Conservation (phyloP, 2,797 vertebrate species). For the Ptychobarbus kaznakovi region DNA sequence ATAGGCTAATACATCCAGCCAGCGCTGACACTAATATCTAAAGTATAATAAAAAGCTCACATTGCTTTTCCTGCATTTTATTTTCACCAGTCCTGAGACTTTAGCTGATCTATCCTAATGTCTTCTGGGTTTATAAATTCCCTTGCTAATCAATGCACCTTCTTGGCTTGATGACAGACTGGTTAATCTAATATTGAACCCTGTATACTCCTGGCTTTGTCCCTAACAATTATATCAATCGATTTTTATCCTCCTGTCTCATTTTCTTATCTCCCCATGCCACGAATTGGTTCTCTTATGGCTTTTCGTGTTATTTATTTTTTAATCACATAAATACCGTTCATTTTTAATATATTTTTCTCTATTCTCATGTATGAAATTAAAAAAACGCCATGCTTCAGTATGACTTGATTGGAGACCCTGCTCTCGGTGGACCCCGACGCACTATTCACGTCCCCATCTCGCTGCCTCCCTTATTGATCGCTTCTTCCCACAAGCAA, state of each 20-base stretch:
- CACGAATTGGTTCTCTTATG: constrained; percentile 2
- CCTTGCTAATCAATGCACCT: constrained; percentile 21
- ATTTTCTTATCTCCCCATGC: not conserved
- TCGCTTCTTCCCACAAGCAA: constrained; percentile 35
- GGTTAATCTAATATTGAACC: constrained; percentile 32
- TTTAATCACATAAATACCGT: not conserved
- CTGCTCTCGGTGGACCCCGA: not conserved
- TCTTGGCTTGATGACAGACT: constrained; percentile 24
- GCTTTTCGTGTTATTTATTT: not conserved
- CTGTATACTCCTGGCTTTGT: constrained; percentile 22
- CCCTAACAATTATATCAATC: constrained; percentile 16
- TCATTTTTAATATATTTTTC: not conserved
- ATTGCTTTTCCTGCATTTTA: constrained; percentile 30
- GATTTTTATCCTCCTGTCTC: constrained; percentile 5
- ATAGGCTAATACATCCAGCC: constrained; percentile 4
- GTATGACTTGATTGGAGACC: constrained; percentile 21
- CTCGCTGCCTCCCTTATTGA: constrained; percentile 41
- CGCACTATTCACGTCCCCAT: constrained; percentile 29
- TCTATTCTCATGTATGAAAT: not conserved
- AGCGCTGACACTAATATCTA: not conserved
- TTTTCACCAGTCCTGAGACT: constrained; percentile 9
- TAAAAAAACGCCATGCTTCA: not conserved
- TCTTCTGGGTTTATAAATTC: constrained; percentile 33
- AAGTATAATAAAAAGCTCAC: constrained; percentile 22
- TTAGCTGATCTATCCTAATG: constrained; percentile 23